Evolutionary conservation across 2,113 vertebrate species (phyloP).

Genomic region (Herpailurus yagouaroundi): DNA sequence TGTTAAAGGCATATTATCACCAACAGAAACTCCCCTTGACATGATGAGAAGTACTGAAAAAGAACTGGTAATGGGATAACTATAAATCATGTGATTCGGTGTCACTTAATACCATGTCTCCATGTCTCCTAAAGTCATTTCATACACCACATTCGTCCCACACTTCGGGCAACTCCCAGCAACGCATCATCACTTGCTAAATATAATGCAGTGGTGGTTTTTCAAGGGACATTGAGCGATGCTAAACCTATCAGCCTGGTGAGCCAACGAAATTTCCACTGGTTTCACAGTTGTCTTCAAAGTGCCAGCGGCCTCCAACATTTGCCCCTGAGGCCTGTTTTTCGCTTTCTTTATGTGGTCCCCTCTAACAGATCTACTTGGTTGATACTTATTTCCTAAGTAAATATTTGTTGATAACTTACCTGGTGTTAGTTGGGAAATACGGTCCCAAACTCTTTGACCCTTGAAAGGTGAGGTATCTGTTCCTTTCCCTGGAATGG

Average conservation of each 20-base stretch:
- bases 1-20: not conserved
- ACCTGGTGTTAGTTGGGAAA: not conserved
- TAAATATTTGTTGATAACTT: not conserved
- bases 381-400: not conserved
- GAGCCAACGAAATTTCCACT: not conserved
- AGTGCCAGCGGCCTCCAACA: not conserved
- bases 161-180: conserved; percentile 3
- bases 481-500: not conserved
- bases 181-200: conserved; percentile 38
- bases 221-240: not conserved
- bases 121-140: not conserved
- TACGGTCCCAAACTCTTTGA: not conserved
- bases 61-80: not conserved
- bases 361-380: not conserved
- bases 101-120: not conserved
- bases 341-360: not conserved
- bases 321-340: not conserved
- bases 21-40: not conserved
- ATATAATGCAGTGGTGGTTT: not conserved
- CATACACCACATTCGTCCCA: not conserved
- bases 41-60: not conserved
- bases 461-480: not conserved
- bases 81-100: not conserved
- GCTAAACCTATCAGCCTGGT: not conserved
- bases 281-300: not conserved